phyloP scores from a whole-genome alignment of 1,140 invertebrate species.

The Bombus vancouverensis region DNA sequence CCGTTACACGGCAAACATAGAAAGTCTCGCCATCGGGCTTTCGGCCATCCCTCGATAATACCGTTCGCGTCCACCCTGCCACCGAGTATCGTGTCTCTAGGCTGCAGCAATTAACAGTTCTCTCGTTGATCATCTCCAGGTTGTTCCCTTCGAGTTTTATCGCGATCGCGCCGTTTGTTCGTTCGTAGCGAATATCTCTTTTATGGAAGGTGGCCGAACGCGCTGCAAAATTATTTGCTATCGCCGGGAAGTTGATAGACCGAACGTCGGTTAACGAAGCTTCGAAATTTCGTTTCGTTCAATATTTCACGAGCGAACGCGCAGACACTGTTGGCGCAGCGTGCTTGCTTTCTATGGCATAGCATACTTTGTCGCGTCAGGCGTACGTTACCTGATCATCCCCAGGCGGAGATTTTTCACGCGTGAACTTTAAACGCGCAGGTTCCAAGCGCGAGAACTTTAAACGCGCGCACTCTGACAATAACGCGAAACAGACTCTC shows the following conservation, averaged over 20 bases:
- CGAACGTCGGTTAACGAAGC: neutral
- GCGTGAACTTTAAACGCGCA: no score
- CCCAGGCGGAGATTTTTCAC: no score
- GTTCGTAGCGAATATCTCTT: neutral
- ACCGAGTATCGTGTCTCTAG: neutral
- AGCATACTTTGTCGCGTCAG: no score
- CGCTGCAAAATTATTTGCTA: neutral
- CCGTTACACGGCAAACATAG: conserved; percentile 70
- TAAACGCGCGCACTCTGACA: no score
- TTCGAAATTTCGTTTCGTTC: neutral
- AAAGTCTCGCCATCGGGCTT: conserved; percentile 75
- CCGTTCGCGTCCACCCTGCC: conserved; percentile 1
- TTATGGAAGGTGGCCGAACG: neutral
- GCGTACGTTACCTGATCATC: neutral
- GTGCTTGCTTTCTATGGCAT: no score
- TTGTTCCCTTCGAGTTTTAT: conserved; percentile 22
- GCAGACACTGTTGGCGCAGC: no score
- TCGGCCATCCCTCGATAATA: conserved; percentile 62
- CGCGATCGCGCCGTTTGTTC: conserved; percentile 2
- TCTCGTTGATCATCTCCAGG: conserved; percentile 36
- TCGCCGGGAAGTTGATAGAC: neutral
- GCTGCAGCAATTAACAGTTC: conserved; percentile 42
- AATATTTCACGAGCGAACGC: neutral
- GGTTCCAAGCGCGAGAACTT: no score
- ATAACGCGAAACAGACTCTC: no score